These are phyloP conservation scores for Aplysia californica DNA, from an alignment of 1,140 invertebrate genomes.

Conservation along the genomic window DNA sequence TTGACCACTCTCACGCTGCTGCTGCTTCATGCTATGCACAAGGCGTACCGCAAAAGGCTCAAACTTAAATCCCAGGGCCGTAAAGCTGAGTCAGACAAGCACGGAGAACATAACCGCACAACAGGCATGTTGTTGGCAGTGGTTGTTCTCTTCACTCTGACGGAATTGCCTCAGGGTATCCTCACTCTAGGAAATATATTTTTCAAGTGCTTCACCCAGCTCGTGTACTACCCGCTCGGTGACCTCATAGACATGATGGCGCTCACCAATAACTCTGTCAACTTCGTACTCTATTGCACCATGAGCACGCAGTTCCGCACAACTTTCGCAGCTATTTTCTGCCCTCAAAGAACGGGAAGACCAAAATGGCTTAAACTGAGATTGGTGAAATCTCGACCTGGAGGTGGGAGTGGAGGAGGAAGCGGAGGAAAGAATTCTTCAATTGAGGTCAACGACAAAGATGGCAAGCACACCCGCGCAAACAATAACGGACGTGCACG, in stretches of 20 bases:
- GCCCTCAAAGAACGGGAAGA: constrained; percentile 46
- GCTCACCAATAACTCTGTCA: constrained; percentile 89
- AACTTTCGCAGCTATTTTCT: constrained; percentile 75
- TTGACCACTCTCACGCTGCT: constrained; percentile 68
- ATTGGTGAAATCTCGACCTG: constrained; percentile 17
- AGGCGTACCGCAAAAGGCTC: constrained; percentile 64
- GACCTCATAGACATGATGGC: constrained; percentile 93
- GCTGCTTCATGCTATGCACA: constrained; percentile 67
- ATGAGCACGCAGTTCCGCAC: constrained; percentile 95
- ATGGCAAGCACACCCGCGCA: background rate
- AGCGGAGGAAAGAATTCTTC: no score
- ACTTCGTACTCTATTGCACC: constrained; percentile 92
- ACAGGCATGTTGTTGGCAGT: constrained; percentile 92
- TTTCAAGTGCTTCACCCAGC: constrained; percentile 43
- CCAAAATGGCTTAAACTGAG: constrained; percentile 54
- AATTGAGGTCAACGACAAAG: background rate
- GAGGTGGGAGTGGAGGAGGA: no score
- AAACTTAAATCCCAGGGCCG: constrained; percentile 58
- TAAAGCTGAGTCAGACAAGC: constrained; percentile 59
- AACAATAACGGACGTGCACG: background rate
- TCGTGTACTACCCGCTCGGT: constrained; percentile 75
- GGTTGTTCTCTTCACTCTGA: constrained; percentile 85
- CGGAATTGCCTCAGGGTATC: constrained; percentile 81
- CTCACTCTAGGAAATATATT: constrained; percentile 51
- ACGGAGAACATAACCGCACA: constrained; percentile 80